A percentile compares a stretch with the other conserved stretches of the same genome.
phyloP scores from a whole-genome alignment of 2,113 vertebrate genomes.

The human region DNA sequence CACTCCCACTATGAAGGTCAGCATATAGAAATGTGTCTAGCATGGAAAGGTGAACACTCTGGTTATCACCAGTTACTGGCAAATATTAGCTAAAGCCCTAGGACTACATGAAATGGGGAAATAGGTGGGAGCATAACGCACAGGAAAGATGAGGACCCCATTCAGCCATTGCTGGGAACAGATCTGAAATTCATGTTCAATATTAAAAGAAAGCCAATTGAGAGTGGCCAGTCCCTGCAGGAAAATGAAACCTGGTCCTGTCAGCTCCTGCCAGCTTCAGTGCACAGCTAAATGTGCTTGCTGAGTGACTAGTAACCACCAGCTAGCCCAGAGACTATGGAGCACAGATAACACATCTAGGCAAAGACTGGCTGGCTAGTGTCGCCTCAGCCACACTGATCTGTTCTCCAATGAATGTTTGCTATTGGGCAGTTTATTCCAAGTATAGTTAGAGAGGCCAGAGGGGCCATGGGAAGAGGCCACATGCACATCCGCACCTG shows the following conservation, averaged over 20 bases:
- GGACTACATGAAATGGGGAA: background rate
- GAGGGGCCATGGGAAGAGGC: background rate
- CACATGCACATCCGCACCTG: background rate
- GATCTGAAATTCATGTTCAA: background rate
- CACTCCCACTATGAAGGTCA: background rate
- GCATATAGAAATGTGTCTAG: background rate
- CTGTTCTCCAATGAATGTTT: background rate
- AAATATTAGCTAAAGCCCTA: background rate
- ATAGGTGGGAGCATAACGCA: accelerated
- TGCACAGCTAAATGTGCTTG: background rate
- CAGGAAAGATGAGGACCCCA: accelerated
- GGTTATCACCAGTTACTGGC: background rate
- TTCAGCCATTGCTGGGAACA: background rate
- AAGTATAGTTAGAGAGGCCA: background rate
- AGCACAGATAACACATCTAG: background rate
- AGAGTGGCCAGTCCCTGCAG: background rate
- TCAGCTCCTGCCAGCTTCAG: background rate
- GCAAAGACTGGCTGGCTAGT: accelerated
- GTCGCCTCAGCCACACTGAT: background rate
- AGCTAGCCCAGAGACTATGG: background rate
- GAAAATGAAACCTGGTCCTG: background rate
- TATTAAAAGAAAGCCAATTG: background rate
- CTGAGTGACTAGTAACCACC: accelerated
- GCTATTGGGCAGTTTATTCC: background rate
- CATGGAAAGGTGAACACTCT: background rate